Evolutionary conservation across 2,113 vertebrate genomes (phyloP).

Genomic region (Buteo buteo): DNA sequence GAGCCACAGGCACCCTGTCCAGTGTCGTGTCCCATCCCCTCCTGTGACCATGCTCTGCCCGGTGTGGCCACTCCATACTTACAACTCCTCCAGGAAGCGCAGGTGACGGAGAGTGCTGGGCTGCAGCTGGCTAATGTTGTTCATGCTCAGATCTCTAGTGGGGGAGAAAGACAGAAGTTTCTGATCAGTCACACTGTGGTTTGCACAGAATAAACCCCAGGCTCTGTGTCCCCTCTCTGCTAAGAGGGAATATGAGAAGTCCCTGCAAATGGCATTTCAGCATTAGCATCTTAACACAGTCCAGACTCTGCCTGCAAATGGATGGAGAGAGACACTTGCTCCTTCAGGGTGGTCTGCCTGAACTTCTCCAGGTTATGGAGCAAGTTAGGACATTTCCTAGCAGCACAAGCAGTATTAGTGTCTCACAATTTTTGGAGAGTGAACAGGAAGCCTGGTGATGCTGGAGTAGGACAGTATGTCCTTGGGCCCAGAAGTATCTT

Average conservation of each 20-base stretch:
- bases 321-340: neutral
- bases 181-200: neutral
- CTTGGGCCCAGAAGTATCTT: neutral
- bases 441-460: neutral
- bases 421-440: neutral
- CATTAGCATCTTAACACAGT: neutral
- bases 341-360: neutral
- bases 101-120: conserved; percentile 81
- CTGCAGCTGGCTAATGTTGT: conserved; percentile 89
- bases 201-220: neutral
- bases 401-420: neutral
- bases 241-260: neutral
- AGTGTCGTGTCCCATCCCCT: too few species aligned
- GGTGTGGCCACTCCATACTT: conserved; percentile 52
- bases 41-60: fast-evolving
- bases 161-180: neutral
- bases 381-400: neutral
- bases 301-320: neutral
- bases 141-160: conserved; percentile 93
- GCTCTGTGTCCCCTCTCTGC: neutral
- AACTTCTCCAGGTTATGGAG: neutral
- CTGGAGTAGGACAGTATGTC: neutral
- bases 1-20: neutral
- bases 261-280: neutral
- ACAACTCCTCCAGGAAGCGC: conserved; percentile 93